Evolutionary conservation across 2,888 invertebrate genomes (phyloP).

Genomic region (Tenthredo notha): DNA sequence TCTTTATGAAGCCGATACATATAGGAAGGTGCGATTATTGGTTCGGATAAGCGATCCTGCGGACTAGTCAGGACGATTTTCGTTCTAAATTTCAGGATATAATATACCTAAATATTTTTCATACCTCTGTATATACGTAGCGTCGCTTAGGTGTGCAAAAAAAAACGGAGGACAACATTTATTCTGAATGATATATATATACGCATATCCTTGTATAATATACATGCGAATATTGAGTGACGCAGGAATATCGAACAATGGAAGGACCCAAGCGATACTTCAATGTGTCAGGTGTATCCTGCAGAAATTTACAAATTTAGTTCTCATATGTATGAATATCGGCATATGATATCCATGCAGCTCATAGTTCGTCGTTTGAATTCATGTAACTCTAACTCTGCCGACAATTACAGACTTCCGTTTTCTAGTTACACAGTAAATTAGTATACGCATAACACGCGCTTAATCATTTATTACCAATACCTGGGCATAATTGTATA

Average conservation of each 20-base stretch:
- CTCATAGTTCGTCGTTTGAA: background rate
- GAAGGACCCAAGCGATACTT: background rate
- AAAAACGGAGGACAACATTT: constrained; percentile 4
- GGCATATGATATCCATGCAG: background rate
- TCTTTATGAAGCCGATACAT: background rate
- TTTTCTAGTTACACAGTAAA: background rate
- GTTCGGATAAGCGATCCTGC: background rate
- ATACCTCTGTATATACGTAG: background rate
- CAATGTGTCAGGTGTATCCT: constrained; percentile 29
- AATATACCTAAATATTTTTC: background rate
- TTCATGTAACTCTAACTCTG: background rate
- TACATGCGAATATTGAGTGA: constrained; percentile 15
- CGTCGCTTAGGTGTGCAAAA: background rate
- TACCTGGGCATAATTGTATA: constrained; percentile 35
- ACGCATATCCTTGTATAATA: background rate
- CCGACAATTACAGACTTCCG: constrained; percentile 11
- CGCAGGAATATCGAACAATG: constrained; percentile 29
- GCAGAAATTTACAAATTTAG: constrained; percentile 35
- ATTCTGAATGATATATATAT: background rate
- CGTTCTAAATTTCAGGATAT: background rate
- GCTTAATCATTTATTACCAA: constrained; percentile 26
- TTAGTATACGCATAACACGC: constrained; percentile 10
- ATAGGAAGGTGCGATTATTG: background rate
- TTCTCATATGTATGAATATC: background rate
- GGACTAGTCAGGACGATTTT: background rate